Evolutionary conservation across 2,113 vertebrate genomes (phyloP).

Genomic region (Regulus satrapa): DNA sequence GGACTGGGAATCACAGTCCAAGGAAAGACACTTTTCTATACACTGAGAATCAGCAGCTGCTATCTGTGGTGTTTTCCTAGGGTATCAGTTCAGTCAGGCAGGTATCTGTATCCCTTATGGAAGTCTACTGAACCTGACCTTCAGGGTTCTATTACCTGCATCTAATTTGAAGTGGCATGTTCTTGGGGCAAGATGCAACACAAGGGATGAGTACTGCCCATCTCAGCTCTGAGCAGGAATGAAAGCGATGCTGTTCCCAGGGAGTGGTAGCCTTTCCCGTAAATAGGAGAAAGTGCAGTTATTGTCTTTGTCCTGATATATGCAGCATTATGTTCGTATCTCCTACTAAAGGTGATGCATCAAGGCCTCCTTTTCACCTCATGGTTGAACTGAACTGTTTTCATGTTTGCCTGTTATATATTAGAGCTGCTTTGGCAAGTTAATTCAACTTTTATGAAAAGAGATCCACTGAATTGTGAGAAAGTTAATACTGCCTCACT

Average conservation of each 20-base stretch:
- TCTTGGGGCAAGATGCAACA: neutral
- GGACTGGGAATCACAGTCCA: neutral
- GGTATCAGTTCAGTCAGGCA: neutral
- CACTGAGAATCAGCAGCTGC: neutral
- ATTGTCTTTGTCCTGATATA: neutral
- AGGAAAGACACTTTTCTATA: neutral
- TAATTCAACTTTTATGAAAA: neutral
- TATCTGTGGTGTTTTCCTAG: neutral
- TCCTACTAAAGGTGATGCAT: neutral
- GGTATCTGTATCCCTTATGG: neutral
- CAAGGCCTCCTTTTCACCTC: neutral
- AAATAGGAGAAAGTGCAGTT: neutral
- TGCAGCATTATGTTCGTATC: neutral
- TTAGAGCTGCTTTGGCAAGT: neutral
- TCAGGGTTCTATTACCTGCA: neutral
- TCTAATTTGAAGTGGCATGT: neutral
- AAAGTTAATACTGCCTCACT: neutral
- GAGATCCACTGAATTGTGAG: neutral
- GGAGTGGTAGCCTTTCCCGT: neutral
- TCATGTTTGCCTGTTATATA: neutral
- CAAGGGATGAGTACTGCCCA: rapidly evolving
- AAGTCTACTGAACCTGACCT: neutral
- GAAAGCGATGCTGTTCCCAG: neutral
- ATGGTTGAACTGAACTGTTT: neutral
- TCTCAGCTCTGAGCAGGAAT: neutral